These are phyloP conservation scores for Podilymbus podiceps DNA, from an alignment of 2,113 vertebrate species.

Conservation along the genomic window DNA sequence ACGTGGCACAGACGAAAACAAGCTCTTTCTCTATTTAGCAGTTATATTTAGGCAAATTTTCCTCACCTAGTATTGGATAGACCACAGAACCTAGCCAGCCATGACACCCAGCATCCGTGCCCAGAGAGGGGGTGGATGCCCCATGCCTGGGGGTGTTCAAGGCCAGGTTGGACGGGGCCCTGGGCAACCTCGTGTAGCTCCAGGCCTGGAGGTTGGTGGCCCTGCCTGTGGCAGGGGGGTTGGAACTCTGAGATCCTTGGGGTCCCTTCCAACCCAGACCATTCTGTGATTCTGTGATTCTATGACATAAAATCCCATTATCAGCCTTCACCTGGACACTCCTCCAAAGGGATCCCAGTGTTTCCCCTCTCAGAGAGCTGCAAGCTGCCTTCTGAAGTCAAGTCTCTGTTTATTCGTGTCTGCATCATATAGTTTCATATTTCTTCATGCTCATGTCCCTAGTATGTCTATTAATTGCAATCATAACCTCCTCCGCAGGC, in stretches of 20 bases:
- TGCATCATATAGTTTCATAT: no score
- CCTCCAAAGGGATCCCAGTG: not conserved
- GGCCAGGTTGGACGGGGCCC: no score
- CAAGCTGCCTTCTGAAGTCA: not conserved
- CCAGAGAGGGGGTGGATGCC: no score
- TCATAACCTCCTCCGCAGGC: not conserved
- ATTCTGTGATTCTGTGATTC: no score
- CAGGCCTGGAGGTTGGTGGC: no score
- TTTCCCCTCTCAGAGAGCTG: not conserved
- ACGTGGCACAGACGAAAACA: not conserved
- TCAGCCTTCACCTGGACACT: not conserved
- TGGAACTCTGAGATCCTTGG: no score
- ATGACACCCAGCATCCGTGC: no score
- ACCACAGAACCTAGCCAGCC: not conserved
- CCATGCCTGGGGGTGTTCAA: no score
- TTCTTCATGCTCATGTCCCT: not conserved
- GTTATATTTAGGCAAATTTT: not conserved
- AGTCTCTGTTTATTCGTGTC: not conserved
- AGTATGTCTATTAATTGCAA: not conserved
- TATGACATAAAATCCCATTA: not conserved
- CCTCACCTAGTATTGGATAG: not conserved
- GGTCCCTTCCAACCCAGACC: no score
- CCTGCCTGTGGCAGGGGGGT: no score
- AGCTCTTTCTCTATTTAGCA: not conserved
- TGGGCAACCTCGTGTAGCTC: no score